Percentiles rank a stretch among this genome's conserved stretches.
Evolutionary conservation across 2,888 invertebrate species (phyloP).

Genomic region (Sepioteuthis lessoniana): DNA sequence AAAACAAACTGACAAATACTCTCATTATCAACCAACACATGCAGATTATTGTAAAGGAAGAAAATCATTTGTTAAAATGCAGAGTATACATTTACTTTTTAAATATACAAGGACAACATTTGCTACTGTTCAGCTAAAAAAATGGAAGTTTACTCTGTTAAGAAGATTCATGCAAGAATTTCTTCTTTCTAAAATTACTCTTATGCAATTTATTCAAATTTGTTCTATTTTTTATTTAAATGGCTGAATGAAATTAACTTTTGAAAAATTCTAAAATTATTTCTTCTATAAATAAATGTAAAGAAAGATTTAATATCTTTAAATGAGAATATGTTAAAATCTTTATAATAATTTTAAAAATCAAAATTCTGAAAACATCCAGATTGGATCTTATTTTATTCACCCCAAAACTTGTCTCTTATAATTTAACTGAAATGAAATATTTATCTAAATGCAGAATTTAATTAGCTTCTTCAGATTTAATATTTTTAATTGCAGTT

Average conservation of each 20-base stretch:
- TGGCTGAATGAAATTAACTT: neutral
- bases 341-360: neutral
- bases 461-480: neutral
- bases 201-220: neutral
- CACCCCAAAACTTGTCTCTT: neutral
- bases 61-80: no score
- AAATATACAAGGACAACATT: no score
- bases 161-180: neutral
- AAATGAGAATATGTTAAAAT: neutral
- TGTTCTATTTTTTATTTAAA: neutral
- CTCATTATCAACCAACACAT: no score
- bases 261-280: neutral
- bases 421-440: neutral
- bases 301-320: neutral
- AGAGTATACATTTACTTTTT: no score
- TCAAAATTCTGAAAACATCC: neutral
- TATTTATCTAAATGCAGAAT: neutral
- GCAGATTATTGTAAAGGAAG: no score
- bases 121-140: neutral
- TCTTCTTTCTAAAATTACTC: neutral
- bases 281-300: neutral
- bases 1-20: neutral
- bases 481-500: neutral
- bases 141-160: neutral
- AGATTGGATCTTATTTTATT: neutral